Evolutionary conservation across 2,888 invertebrate genomes (phyloP), one percentile per base, ranked within the genome.

Genomic region (Polydrusus tereticollis): DNA sequence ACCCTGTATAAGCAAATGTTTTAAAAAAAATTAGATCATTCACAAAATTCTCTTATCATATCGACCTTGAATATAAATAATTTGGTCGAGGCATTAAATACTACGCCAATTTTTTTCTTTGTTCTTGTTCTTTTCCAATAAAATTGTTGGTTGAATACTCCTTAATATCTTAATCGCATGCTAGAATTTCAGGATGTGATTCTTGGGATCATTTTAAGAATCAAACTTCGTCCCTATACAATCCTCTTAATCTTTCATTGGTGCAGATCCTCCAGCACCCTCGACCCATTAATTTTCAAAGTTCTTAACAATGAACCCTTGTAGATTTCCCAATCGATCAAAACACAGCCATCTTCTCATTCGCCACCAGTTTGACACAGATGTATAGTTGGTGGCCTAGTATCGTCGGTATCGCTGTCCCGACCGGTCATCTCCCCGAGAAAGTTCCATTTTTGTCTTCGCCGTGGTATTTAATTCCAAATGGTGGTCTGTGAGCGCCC

Each of bases 371-470:
- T 21, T 36, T n/a, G 36, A 64, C 64, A 52, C 41, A 41, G 23
- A 21, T 41, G 64, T 41, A 6, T 52, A 21, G 52, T 29, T 64
- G 64, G 64, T 64, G 16, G 64, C 64, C 47, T 64, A 64, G 23
- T 58, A 55, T 6, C 29, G 14, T 16, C 8, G 1, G 10, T 29
- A 16, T 18, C 29, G 16, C 18, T 16, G 29, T 29, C 14, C n/a
- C 18, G 10, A 1, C 36, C 36, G 36, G 6, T 41, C 3, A 8
- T 16, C 18, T 33, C 29, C 14, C 5, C 14, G 8, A 29, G 18
- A 29, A 29, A 16, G 12, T 33, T 55, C 16, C 1, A 52, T 52
- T 33, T 33, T 29, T 23, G n/a, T 1, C 62, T 45, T 45, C 18
- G 29, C 14, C 14, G 14, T 29, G 29, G 14, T 29, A 16, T n/a